phyloP scores from a whole-genome alignment of 1,140 invertebrate species.

The Parasteatoda tepidariorum region DNA sequence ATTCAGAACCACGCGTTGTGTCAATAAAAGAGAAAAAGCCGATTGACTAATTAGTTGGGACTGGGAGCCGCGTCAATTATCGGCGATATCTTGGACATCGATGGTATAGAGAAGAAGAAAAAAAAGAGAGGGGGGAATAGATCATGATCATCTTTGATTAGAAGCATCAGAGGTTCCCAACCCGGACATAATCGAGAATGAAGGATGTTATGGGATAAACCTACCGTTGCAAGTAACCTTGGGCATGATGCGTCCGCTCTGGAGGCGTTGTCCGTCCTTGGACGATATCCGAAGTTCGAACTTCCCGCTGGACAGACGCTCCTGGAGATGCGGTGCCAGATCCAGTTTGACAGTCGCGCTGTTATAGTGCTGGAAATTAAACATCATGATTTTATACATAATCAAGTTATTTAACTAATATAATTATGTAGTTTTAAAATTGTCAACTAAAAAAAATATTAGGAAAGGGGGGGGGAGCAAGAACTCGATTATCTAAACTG shows the following conservation, averaged over 20 bases:
- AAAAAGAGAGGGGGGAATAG: too few relatives aligned
- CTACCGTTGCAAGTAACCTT: constrained; percentile 63
- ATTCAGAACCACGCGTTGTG: not conserved
- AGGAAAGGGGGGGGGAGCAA: not conserved
- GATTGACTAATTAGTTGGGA: constrained; percentile 1
- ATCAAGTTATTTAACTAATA: too few relatives aligned
- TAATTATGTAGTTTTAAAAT: not conserved
- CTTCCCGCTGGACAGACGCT: constrained; percentile 18
- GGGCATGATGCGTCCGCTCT: constrained; percentile 55
- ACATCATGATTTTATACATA: not conserved
- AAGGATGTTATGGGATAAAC: not conserved
- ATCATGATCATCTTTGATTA: not conserved
- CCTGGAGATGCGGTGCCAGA: constrained; percentile 21
- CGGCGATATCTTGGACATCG: not conserved
- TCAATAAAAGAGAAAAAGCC: not conserved
- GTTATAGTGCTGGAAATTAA: constrained; percentile 29
- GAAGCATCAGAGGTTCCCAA: not conserved
- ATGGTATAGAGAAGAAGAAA: too few relatives aligned
- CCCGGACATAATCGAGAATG: constrained; percentile 4
- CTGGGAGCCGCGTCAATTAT: not conserved
- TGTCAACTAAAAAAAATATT: not conserved
- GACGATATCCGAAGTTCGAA: constrained; percentile 41
- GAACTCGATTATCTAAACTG: too few relatives aligned
- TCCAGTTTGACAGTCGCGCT: constrained; percentile 56
- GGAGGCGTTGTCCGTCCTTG: constrained; percentile 16